Percentiles rank a stretch among this genome's conserved stretches.
phyloP scores from a whole-genome alignment of 2,797 vertebrate species.

The Phrynocephalus forsythii region DNA sequence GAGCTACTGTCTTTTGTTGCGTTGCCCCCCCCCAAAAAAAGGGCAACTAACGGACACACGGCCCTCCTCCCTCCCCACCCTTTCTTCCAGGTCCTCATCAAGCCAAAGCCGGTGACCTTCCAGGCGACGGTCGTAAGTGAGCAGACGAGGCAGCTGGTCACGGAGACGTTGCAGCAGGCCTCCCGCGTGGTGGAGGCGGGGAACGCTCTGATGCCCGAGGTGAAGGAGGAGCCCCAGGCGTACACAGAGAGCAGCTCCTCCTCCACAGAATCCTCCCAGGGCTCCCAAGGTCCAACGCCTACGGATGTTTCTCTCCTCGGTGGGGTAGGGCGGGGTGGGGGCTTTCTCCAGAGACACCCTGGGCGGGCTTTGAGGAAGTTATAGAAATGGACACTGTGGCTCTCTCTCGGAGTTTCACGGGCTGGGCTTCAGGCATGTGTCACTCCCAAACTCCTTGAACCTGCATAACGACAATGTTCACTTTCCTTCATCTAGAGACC shows the following conservation, averaged over 20 bases:
- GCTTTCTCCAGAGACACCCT: too few relatives aligned
- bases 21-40: not conserved
- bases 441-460: not conserved
- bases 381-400: too few relatives aligned
- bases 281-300: constrained; percentile 80
- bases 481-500: too few relatives aligned
- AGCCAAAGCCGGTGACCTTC: constrained; percentile 96
- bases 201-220: constrained; percentile 81
- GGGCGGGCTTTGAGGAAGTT: too few relatives aligned
- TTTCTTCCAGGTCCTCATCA: constrained; percentile 91
- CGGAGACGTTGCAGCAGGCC: constrained; percentile 94
- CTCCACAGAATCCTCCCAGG: constrained; percentile 82
- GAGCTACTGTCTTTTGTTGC: too few relatives aligned
- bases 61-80: constrained; percentile 10
- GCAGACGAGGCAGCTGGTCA: constrained; percentile 94
- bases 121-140: constrained; percentile 95
- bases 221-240: constrained; percentile 85
- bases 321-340: too few relatives aligned
- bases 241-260: constrained; percentile 83
- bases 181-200: constrained; percentile 84
- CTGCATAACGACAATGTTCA: not conserved
- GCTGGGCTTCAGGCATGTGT: not conserved
- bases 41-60: not conserved
- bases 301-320: not conserved
- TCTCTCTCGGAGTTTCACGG: not conserved